Conservation (phyloP, 2,113 vertebrate species). For the Narcine bancroftii region DNA sequence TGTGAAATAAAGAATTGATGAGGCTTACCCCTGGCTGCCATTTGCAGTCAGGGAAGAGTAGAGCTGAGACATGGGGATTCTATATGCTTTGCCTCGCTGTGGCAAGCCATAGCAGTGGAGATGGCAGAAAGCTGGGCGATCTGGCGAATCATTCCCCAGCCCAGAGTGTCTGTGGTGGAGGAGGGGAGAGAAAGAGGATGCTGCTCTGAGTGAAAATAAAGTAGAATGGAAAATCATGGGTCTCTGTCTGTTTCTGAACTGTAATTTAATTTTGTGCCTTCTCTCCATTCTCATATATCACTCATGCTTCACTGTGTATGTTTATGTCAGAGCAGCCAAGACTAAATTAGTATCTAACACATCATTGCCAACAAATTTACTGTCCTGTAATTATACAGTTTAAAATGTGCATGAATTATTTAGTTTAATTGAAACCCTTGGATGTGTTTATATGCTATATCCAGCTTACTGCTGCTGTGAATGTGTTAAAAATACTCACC, state of each 20-base stretch:
- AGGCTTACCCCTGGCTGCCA: not conserved
- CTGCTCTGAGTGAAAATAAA: not conserved
- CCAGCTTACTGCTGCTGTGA: not conserved
- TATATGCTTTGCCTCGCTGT: not conserved
- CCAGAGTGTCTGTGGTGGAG: not conserved
- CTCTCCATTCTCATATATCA: slow-evolving; percentile 6
- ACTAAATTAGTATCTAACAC: slow-evolving; percentile 8
- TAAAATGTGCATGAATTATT: slow-evolving; percentile 21
- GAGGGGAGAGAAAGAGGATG: no score
- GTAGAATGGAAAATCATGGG: not conserved
- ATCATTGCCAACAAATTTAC: slow-evolving; percentile 32
- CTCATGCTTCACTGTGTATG: not conserved
- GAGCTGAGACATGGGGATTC: not conserved
- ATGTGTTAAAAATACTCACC: not conserved
- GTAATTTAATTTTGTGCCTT: not conserved
- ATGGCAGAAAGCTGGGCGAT: not conserved
- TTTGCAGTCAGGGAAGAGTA: not conserved
- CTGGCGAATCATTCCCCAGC: not conserved
- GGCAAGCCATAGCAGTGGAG: not conserved
- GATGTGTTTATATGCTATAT: not conserved
- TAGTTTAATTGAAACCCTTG: slow-evolving; percentile 23
- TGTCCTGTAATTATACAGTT: slow-evolving; percentile 29
- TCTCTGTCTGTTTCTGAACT: not conserved
- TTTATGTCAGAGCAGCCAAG: slow-evolving; percentile 30
- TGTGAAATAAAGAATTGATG: not conserved